Conservation (phyloP, 2,888 invertebrate genomes). For the Odontocolon sp. region DNA sequence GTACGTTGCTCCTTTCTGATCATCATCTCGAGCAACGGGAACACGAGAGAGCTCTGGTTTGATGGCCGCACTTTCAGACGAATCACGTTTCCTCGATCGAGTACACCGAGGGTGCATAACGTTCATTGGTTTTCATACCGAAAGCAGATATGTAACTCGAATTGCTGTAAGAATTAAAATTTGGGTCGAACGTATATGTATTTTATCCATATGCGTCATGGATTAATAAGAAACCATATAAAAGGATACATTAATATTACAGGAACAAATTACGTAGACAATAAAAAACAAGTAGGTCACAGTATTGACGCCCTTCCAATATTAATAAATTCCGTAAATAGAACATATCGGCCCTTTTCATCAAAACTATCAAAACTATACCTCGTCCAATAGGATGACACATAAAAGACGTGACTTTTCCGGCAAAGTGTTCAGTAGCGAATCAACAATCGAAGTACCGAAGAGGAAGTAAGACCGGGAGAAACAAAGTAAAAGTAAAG, state of each 20-base stretch:
- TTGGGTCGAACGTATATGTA: too few species aligned
- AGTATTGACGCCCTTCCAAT: too few species aligned
- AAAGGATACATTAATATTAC: too few species aligned
- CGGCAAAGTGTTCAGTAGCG: not conserved
- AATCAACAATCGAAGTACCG: not conserved
- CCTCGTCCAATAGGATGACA: too few species aligned
- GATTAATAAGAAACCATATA: too few species aligned
- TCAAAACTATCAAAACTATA: too few species aligned
- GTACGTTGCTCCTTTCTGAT: not conserved
- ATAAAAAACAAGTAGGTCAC: too few species aligned
- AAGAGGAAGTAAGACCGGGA: not conserved
- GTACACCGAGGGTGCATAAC: slow-evolving; percentile 2
- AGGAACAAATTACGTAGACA: too few species aligned
- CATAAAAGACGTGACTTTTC: not conserved
- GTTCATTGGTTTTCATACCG: not conserved
- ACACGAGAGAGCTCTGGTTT: slow-evolving; percentile 26
- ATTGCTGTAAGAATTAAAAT: too few species aligned
- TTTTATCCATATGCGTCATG: too few species aligned
- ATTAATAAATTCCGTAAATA: too few species aligned
- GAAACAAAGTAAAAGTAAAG: not conserved
- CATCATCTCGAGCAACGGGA: slow-evolving; percentile 24
- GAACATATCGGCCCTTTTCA: too few species aligned
- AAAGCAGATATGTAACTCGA: not conserved
- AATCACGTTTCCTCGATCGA: slow-evolving; percentile 17
- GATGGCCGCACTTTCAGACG: slow-evolving; percentile 23